Conservation (phyloP, 2,113 vertebrate genomes). For the Dasypus novemcinctus region DNA sequence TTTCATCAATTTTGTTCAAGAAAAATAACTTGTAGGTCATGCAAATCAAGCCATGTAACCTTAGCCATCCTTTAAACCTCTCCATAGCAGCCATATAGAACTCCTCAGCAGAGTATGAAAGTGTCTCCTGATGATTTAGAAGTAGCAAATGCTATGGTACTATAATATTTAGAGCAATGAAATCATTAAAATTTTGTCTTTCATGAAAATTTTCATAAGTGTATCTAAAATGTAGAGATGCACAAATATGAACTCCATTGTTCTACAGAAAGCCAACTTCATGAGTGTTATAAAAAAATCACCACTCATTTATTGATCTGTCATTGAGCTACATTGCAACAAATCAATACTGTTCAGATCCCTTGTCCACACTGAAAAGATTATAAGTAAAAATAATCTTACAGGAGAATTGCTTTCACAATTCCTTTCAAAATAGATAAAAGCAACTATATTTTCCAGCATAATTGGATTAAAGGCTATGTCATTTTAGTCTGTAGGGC, state of each 20-base stretch:
- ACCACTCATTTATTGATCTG: neutral
- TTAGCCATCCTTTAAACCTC: neutral
- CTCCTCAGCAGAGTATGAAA: neutral
- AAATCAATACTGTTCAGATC: neutral
- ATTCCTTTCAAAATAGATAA: neutral
- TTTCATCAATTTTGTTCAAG: neutral
- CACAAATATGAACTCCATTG: neutral
- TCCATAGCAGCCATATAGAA: neutral
- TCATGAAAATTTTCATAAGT: too few relatives aligned
- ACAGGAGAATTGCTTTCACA: neutral
- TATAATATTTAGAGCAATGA: neutral
- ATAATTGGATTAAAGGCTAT: neutral
- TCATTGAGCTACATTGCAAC: neutral
- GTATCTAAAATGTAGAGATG: too few relatives aligned
- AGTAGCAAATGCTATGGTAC: neutral
- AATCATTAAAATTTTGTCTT: neutral
- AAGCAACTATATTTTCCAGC: neutral
- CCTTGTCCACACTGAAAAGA: neutral
- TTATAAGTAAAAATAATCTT: conserved; percentile 21
- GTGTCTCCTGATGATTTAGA: neutral
- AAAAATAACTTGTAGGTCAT: neutral
- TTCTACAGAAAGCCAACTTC: neutral
- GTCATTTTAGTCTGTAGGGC: neutral
- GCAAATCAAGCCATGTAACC: neutral
- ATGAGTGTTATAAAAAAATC: neutral